Evolutionary conservation across 2,888 invertebrate genomes (phyloP).

Genomic region (Erebia ligea): DNA sequence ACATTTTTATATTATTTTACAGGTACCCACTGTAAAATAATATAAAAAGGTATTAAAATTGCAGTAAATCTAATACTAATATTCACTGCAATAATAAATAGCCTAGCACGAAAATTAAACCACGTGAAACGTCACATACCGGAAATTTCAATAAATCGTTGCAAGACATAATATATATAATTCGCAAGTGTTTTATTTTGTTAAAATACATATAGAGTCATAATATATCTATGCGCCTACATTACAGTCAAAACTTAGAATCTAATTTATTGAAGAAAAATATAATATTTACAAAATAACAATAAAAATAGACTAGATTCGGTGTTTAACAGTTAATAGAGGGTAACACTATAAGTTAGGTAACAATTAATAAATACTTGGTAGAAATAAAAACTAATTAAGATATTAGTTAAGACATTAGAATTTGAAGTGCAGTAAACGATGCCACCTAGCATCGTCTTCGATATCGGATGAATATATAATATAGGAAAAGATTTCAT

Average conservation of each 20-base stretch:
- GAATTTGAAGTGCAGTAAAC: too few species aligned
- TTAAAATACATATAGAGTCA: slow-evolving; percentile 1
- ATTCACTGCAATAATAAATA: not conserved
- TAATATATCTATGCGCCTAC: not conserved
- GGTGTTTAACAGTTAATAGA: slow-evolving; percentile 9
- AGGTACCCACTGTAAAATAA: not conserved
- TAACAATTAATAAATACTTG: not conserved
- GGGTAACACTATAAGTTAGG: not conserved
- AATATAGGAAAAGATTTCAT: too few species aligned
- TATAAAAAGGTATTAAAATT: not conserved
- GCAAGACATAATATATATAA: too few species aligned
- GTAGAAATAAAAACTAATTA: too few species aligned
- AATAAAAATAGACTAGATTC: slow-evolving; percentile 12
- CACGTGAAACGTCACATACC: not conserved
- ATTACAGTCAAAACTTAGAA: not conserved
- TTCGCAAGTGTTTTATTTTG: not conserved
- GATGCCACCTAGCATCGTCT: too few species aligned
- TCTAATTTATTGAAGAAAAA: not conserved
- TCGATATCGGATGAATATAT: too few species aligned
- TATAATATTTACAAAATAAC: slow-evolving; percentile 11
- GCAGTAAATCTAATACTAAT: not conserved
- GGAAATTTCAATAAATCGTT: not conserved
- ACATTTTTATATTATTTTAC: not conserved
- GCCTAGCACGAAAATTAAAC: not conserved
- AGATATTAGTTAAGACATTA: too few species aligned